A percentile compares a stretch with the other conserved stretches of the same genome.
Conservation (phyloP, 2,113 vertebrate species). For the Phalacrocorax brasilianus region DNA sequence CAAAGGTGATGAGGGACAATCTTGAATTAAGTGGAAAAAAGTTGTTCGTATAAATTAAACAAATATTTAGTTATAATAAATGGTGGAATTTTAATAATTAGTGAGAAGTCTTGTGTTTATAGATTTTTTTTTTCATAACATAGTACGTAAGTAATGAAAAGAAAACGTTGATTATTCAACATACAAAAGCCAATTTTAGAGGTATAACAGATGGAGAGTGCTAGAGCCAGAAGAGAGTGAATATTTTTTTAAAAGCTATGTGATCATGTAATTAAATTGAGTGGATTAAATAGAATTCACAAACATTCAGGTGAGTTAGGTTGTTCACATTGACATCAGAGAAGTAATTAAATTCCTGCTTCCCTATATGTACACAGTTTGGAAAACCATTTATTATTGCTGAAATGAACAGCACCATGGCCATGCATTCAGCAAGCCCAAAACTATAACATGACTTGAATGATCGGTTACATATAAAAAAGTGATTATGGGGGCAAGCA, state of each 20-base stretch:
- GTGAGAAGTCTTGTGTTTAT: background rate
- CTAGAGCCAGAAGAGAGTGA: background rate
- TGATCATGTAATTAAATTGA: background rate
- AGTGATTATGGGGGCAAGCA: background rate
- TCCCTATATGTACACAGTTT: background rate
- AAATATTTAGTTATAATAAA: background rate
- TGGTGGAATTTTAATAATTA: background rate
- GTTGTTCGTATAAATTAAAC: background rate
- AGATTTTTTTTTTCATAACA: background rate
- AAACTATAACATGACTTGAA: background rate
- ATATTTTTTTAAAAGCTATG: background rate
- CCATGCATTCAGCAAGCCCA: background rate
- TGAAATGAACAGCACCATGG: background rate
- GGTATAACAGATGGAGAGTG: background rate
- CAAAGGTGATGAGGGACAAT: background rate
- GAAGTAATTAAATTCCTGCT: background rate
- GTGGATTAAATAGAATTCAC: background rate
- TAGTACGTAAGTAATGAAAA: background rate
- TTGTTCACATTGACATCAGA: background rate
- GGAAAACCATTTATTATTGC: background rate
- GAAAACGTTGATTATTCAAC: background rate
- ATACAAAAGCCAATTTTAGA: background rate
- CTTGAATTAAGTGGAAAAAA: background rate
- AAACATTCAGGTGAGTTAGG: background rate
- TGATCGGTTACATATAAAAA: background rate